Conservation (phyloP, 2,888 invertebrate genomes). For the Thelaira solivaga region DNA sequence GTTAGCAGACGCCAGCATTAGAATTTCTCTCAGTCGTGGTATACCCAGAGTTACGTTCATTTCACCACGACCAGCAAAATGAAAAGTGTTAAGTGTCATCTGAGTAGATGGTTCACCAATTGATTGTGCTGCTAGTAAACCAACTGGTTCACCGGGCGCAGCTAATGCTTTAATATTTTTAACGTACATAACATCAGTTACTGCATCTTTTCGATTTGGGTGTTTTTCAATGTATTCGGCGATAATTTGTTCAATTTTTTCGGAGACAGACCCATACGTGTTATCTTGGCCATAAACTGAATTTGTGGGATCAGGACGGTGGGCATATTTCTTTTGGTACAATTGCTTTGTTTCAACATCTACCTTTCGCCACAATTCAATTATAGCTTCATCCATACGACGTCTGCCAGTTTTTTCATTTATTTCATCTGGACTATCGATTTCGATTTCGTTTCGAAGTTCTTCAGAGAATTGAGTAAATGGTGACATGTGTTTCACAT, state of each 20-base stretch:
- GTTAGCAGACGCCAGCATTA: constrained; percentile 95
- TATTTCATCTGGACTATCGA: constrained; percentile 77
- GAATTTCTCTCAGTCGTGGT: constrained; percentile 95
- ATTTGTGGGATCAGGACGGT: constrained; percentile 86
- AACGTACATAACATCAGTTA: constrained; percentile 84
- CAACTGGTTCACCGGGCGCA: constrained; percentile 95
- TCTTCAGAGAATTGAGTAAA: constrained; percentile 81
- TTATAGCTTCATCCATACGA: constrained; percentile 80
- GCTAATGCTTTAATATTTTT: constrained; percentile 88
- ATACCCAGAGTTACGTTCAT: constrained; percentile 99
- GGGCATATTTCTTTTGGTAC: constrained; percentile 77
- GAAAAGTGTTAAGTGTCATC: constrained; percentile 99
- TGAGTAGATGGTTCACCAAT: constrained; percentile 99
- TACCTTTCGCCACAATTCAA: constrained; percentile 83
- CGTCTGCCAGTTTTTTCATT: constrained; percentile 80
- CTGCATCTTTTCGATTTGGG: constrained; percentile 76
- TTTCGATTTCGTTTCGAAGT: constrained; percentile 77
- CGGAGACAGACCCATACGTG: constrained; percentile 90
- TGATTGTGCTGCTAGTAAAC: constrained; percentile 95
- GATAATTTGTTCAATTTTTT: constrained; percentile 85
- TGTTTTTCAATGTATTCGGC: constrained; percentile 80
- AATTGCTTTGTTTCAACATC: constrained; percentile 79
- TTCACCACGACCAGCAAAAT: constrained; percentile 99
- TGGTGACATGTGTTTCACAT: constrained; percentile 69
- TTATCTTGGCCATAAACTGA: constrained; percentile 84